Evolutionary conservation across 2,113 vertebrate genomes (phyloP), one percentile per base, ranked within the genome.

Genomic region (Apteryx owenii): DNA sequence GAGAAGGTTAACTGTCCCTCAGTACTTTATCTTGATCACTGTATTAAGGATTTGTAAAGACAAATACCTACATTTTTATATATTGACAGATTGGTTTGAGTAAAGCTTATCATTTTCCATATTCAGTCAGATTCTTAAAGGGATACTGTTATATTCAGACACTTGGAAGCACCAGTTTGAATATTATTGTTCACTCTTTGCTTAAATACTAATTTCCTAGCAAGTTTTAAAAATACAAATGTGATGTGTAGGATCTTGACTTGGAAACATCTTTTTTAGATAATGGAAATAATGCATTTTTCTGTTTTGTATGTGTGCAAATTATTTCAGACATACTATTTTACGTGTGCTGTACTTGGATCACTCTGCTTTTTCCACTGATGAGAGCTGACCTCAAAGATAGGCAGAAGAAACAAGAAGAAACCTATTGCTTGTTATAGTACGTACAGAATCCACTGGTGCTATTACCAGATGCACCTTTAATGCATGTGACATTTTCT

Each of bases 11-110:
- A 14, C 16, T 64, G 36, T 17, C 36, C 15, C 69, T 19, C 33
- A 68, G 5, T 9, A 14, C 28, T 81, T 20, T 16, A 6, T 51
- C 25, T 68, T 86, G 14, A 31, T 78, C 51, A 26, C 33, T 2
- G 0, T 23, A 4, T 18, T 42, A 51, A 62, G 54, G 31, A 36
- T 84, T 78, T 93, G 28, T 70, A 8, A 58, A 82, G 26, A 60
- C 19, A 25, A 22, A 14, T 65, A 21, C 31, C 7, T 71, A 0
- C 4, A 1, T 66, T 76, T 82, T 69, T 46, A 4, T 8, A 2
- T 48, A 19, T 21, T 73, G 23, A 16, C 3, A 1, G 31, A 17
- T 8, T 53, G 36, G 9, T 81, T 71, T 92, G 65, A 51, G 38
- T 81, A 29, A 31, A 85, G 7, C 14, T 76, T 78, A 85, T 75